Evolutionary conservation across 2,888 invertebrate species (phyloP).

Genomic region (Lordiphosa andalusiaca): DNA sequence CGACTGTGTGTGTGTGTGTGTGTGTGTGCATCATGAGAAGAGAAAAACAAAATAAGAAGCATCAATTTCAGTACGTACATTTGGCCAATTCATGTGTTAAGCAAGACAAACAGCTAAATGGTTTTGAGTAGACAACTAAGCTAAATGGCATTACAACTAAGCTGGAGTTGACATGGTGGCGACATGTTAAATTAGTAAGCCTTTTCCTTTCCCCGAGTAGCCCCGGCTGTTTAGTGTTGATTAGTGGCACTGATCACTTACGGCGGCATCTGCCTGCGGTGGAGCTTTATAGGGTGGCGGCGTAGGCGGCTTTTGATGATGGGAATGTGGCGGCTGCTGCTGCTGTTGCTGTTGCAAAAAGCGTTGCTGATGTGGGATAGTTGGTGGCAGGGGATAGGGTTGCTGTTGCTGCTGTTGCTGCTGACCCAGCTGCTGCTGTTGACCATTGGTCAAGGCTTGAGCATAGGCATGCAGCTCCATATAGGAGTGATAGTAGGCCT

Average conservation of each 20-base stretch:
- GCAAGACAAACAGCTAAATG: conserved; percentile 20
- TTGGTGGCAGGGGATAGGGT: conserved; percentile 18
- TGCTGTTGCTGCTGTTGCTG: conserved; percentile 39
- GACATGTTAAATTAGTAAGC: conserved; percentile 19
- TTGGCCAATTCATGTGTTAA: conserved; percentile 13
- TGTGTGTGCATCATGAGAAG: conserved; percentile 20
- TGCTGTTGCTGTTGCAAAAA: conserved; percentile 25
- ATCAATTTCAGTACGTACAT: conserved; percentile 39
- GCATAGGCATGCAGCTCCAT: conserved; percentile 71
- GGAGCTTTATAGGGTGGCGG: conserved; percentile 62
- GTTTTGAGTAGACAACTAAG: conserved; percentile 18
- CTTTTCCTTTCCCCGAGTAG: neutral
- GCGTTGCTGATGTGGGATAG: conserved; percentile 27
- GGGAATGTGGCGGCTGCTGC: conserved; percentile 22
- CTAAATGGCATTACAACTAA: conserved; percentile 37
- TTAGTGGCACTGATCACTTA: conserved; percentile 63
- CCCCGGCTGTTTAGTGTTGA: conserved; percentile 27
- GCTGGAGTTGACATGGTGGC: conserved; percentile 21
- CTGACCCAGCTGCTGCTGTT: conserved; percentile 44
- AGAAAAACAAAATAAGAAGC: conserved; percentile 38
- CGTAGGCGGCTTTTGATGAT: conserved; percentile 44
- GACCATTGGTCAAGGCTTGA: conserved; percentile 40
- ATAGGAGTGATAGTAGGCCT: conserved; percentile 72
- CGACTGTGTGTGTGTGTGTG: conserved; percentile 62
- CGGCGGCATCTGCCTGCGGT: conserved; percentile 68